Evolutionary conservation across 1,140 invertebrate genomes (phyloP).

Genomic region (Lepidurus couesii): DNA sequence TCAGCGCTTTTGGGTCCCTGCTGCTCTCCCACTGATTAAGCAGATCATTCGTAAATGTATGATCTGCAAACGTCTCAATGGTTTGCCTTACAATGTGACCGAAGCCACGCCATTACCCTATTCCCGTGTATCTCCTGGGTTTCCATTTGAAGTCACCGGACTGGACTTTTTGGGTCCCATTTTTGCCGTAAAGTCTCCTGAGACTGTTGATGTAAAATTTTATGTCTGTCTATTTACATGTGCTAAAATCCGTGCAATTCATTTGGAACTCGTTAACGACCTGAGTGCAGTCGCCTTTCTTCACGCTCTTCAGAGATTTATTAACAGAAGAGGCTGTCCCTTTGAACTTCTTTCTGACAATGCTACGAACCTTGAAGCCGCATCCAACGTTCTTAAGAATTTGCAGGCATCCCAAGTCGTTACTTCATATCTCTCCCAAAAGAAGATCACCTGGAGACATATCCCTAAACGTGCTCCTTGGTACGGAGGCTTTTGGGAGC

Average conservation of each 20-base stretch:
- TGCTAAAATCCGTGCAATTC: not conserved
- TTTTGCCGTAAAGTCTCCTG: not conserved
- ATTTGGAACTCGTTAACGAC: not conserved
- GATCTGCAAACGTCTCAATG: not conserved
- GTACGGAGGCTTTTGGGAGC: slow-evolving; percentile 42
- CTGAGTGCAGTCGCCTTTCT: not conserved
- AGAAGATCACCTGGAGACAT: too few relatives aligned
- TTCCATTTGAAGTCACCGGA: slow-evolving; percentile 21
- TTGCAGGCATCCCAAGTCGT: too few relatives aligned
- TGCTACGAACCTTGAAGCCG: too few relatives aligned
- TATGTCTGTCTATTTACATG: slow-evolving; percentile 11
- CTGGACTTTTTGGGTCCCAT: slow-evolving; percentile 31
- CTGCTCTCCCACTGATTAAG: not conserved
- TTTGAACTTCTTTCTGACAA: too few relatives aligned
- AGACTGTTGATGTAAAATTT: not conserved
- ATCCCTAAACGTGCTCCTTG: slow-evolving; percentile 39
- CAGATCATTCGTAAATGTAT: not conserved
- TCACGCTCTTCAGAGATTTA: not conserved
- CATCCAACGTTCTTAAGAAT: too few relatives aligned
- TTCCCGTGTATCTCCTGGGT: not conserved
- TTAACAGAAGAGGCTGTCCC: not conserved
- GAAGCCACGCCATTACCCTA: not conserved
- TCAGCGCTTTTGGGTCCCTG: not conserved
- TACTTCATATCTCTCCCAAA: too few relatives aligned
- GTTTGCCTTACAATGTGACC: not conserved